Conservation (phyloP, 1,140 invertebrate genomes). For the Dolichoris vasculosae region DNA sequence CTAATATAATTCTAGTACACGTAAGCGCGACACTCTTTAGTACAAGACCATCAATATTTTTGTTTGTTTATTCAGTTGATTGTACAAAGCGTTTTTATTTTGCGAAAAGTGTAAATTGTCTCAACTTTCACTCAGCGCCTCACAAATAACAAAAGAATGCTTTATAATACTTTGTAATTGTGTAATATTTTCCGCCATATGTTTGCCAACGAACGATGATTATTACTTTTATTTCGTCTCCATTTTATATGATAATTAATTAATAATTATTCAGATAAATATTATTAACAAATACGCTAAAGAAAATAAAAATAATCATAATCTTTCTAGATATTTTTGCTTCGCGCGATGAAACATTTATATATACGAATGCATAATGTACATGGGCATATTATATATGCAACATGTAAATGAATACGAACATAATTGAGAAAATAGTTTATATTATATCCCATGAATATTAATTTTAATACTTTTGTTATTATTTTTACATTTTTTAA, state of each 20-base stretch:
- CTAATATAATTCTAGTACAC: conserved; percentile 36
- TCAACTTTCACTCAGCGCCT: conserved; percentile 72
- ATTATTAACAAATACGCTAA: conserved; percentile 69
- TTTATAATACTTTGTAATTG: conserved; percentile 61
- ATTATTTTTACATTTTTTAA: not conserved
- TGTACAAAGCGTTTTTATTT: conserved; percentile 63
- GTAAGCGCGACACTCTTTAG: conserved; percentile 38
- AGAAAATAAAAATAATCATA: conserved; percentile 60
- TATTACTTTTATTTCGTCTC: conserved; percentile 66
- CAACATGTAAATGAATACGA: conserved; percentile 10
- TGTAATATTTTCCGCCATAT: conserved; percentile 72
- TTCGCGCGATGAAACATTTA: conserved; percentile 54
- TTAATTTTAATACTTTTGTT: conserved; percentile 21
- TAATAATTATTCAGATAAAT: conserved; percentile 70
- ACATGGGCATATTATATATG: conserved; percentile 33
- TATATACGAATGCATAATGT: conserved; percentile 19
- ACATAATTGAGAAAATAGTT: conserved; percentile 21
- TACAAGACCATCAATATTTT: conserved; percentile 47
- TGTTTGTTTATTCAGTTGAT: conserved; percentile 56
- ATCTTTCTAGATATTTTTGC: conserved; percentile 72
- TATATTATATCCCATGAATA: not conserved
- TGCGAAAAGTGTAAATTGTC: conserved; percentile 36
- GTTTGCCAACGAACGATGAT: conserved; percentile 73
- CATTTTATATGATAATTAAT: conserved; percentile 72
- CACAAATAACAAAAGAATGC: conserved; percentile 63